Evolutionary conservation across 2,888 invertebrate genomes (phyloP), one percentile per base, ranked within the genome.

Genomic region (Rotaria socialis): DNA sequence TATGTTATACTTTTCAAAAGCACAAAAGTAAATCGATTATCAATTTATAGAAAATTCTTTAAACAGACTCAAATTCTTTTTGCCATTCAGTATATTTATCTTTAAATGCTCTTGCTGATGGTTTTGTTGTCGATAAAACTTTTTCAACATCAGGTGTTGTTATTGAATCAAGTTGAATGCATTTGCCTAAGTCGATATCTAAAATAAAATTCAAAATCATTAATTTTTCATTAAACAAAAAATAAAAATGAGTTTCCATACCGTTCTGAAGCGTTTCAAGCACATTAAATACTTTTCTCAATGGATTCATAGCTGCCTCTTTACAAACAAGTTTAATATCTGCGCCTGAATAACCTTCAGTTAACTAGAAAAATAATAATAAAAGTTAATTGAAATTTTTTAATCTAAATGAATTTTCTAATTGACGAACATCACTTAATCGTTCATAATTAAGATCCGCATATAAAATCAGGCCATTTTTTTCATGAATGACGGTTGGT

Each of bases 311-410:
- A 87, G 94, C 93, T 0, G 95, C 94, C 92, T 96, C 96, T 91
- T 96, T 96, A 90, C 95, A 95, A 55, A 95, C 93, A 88, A 95
- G 92, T 89, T 94, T 94, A 85, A 97, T 93, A 90, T 97, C 97
- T 22, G 95, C 95, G 0, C 96, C 96, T 0, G 96, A 95, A 90
- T 95, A 96, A 7, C 94, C 94, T 24, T 94, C 93, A 0, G 95
- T 95, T 88, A 90, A 90, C 93, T 93, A 89, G 60, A 89, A 88
- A 86, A 87, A 86, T 24, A 43, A n/a, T 16, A 52, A 43, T 14
- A n/a, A 27, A 52, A 58, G 14, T 4, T 2, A 52, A 75, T 75
- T n/a, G 4, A n/a, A 27, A 5, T 43, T 85, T 16, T 50, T 35
- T 14, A 22, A n/a, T 41, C 74, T 41, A 16, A 67, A 74, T 5